These are phyloP conservation scores for Dexiosoma caninum DNA, from an alignment of 2,888 invertebrate species.

Conservation along the genomic window DNA sequence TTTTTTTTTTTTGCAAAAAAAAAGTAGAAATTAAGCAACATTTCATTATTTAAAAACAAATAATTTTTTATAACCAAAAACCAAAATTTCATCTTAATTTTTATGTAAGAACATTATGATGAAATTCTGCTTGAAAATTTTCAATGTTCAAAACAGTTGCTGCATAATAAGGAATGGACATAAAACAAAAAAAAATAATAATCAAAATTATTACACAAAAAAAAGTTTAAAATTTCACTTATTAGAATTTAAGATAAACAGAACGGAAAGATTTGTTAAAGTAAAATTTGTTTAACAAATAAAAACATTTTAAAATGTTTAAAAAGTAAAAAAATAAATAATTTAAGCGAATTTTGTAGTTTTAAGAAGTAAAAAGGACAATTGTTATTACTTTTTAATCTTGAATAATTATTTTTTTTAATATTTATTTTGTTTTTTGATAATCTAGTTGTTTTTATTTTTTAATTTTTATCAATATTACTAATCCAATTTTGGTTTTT, in stretches of 20 bases:
- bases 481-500: constrained; percentile 24
- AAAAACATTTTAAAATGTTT: constrained; percentile 44
- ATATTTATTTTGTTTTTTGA: constrained; percentile 35
- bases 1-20: no score
- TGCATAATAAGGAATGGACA: neutral
- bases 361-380: constrained; percentile 24
- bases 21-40: constrained; percentile 8
- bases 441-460: constrained; percentile 25
- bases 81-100: neutral
- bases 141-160: constrained; percentile 44
- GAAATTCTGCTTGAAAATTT: constrained; percentile 23
- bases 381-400: constrained; percentile 52
- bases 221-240: constrained; percentile 7
- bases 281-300: constrained; percentile 39
- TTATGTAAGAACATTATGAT: neutral
- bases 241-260: neutral
- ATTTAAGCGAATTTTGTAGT: constrained; percentile 44
- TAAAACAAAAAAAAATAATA: constrained; percentile 13
- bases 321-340: neutral
- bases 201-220: constrained; percentile 49
- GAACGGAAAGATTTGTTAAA: constrained; percentile 34
- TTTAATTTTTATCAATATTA: constrained; percentile 10
- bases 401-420: constrained; percentile 17
- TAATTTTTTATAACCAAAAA: constrained; percentile 27
- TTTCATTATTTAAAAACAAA: neutral